phyloP scores from a whole-genome alignment of 2,888 invertebrate genomes.

The Amphimallon solstitiale region DNA sequence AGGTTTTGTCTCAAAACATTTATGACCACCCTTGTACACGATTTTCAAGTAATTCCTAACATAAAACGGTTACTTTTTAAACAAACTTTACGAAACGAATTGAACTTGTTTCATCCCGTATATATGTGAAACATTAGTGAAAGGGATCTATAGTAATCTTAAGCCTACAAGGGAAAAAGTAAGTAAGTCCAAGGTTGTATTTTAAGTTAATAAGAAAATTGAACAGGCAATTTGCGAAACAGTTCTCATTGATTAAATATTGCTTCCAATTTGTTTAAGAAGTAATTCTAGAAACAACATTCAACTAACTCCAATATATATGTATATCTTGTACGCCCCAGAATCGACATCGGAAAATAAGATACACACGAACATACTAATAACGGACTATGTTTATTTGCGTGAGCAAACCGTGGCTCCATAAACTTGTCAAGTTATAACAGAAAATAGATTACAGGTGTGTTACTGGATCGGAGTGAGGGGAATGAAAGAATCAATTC shows the following conservation, averaged over 20 bases:
- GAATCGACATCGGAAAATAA: slow-evolving; percentile 2
- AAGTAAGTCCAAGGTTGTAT: neutral
- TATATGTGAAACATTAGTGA: no score
- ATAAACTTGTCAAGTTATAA: slow-evolving; percentile 27
- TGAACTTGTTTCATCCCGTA: no score
- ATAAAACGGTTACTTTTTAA: no score
- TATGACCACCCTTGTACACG: no score
- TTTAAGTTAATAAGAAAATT: slow-evolving; percentile 8
- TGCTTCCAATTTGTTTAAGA: slow-evolving; percentile 15
- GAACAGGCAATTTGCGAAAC: neutral
- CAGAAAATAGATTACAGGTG: slow-evolving; percentile 25
- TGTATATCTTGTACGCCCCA: neutral
- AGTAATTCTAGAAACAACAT: slow-evolving; percentile 13
- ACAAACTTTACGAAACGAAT: no score
- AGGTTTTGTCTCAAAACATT: no score
- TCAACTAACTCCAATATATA: neutral
- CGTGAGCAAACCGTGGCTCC: slow-evolving; percentile 26
- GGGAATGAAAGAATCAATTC: neutral
- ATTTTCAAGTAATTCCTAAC: no score
- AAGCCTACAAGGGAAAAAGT: no score
- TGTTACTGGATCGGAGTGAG: slow-evolving; percentile 6
- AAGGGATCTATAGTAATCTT: no score
- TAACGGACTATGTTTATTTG: slow-evolving; percentile 21
- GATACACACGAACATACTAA: slow-evolving; percentile 15
- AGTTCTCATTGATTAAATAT: slow-evolving; percentile 13